Evolutionary conservation across 2,888 invertebrate genomes (phyloP).

Genomic region (Rhagonycha lutea): DNA sequence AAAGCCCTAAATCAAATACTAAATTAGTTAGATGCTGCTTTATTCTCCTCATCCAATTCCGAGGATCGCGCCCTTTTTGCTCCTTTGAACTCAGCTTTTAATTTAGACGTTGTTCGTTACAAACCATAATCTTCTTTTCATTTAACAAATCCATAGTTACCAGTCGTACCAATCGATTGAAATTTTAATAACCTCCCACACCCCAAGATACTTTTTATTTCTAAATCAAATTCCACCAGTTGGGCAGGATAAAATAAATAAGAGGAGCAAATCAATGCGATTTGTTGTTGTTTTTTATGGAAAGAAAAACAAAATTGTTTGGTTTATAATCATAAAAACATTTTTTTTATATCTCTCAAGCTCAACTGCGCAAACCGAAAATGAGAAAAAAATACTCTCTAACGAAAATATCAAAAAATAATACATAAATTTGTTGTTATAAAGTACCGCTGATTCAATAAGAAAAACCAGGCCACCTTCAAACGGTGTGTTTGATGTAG

Average conservation of each 20-base stretch:
- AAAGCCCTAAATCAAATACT: constrained; percentile 22
- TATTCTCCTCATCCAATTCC: constrained; percentile 38
- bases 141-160: background rate
- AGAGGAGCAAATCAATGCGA: background rate
- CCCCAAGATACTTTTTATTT: background rate
- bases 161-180: background rate
- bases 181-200: background rate
- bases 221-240: background rate
- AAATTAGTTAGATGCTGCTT: constrained; percentile 36
- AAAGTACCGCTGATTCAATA: background rate
- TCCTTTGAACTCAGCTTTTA: constrained; percentile 10
- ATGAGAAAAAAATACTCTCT: background rate
- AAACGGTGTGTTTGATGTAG: background rate
- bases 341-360: background rate
- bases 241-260: background rate
- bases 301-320: background rate
- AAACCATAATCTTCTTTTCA: constrained; percentile 30
- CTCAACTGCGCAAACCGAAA: background rate
- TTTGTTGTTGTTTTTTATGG: background rate
- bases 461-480: background rate
- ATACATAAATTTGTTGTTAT: background rate
- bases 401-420: background rate
- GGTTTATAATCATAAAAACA: background rate
- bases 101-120: constrained; percentile 16
- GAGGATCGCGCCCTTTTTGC: constrained; percentile 37